Conservation (phyloP, 2,797 vertebrate genomes). For the Botia kubotai region DNA sequence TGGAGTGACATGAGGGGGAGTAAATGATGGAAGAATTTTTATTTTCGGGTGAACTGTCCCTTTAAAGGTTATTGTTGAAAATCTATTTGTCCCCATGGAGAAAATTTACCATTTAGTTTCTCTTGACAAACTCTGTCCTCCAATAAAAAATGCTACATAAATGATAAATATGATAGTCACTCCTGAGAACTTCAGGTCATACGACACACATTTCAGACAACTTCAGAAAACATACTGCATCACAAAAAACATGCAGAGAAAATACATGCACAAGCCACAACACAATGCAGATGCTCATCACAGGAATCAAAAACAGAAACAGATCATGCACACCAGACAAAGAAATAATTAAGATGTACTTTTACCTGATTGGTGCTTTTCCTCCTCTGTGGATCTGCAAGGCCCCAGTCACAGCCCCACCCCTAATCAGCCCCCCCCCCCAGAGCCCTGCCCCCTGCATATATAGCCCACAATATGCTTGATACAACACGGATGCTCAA, state of each 20-base stretch:
- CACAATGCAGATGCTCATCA: background rate
- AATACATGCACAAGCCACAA: background rate
- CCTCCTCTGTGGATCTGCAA: background rate
- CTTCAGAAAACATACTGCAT: background rate
- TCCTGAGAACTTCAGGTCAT: background rate
- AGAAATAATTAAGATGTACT: background rate
- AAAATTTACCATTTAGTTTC: too few relatives aligned
- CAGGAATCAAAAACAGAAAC: conserved; percentile 5
- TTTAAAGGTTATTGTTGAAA: too few relatives aligned
- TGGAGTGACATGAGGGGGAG: too few relatives aligned
- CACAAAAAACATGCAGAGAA: conserved; percentile 21
- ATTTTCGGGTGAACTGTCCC: too few relatives aligned
- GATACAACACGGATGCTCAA: background rate
- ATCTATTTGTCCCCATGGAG: too few relatives aligned
- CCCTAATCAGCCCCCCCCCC: background rate
- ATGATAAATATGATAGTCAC: background rate
- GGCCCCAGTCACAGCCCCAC: background rate
- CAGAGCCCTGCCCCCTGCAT: background rate
- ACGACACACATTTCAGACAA: background rate
- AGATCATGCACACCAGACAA: conserved; percentile 6
- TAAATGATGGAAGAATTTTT: too few relatives aligned
- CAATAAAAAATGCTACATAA: background rate
- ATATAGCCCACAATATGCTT: background rate
- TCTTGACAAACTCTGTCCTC: too few relatives aligned
- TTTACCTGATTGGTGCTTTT: conserved; percentile 37